phyloP scores from a whole-genome alignment of 2,797 vertebrate genomes.

The Gymnoscopelus braueri region DNA sequence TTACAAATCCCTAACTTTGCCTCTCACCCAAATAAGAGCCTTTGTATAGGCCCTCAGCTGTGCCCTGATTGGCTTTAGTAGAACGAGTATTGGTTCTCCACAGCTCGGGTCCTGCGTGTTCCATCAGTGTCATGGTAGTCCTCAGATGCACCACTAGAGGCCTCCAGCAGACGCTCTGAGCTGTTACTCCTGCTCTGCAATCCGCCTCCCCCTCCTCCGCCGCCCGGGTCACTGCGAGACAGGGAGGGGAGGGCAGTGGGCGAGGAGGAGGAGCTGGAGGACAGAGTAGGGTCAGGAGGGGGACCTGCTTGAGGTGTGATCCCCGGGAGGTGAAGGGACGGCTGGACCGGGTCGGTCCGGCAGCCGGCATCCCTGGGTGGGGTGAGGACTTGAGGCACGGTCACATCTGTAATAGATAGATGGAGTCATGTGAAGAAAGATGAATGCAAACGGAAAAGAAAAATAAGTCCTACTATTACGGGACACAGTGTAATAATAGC shows the following conservation, averaged over 20 bases:
- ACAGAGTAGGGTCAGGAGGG: slow-evolving; percentile 75
- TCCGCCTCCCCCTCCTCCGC: slow-evolving; percentile 67
- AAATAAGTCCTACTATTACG: slow-evolving; percentile 12
- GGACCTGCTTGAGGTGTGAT: slow-evolving; percentile 64
- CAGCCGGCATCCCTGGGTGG: slow-evolving; percentile 80
- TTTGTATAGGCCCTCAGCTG: background rate
- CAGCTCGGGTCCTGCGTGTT: slow-evolving; percentile 87
- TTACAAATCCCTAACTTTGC: slow-evolving; percentile 16
- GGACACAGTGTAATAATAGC: slow-evolving; percentile 8
- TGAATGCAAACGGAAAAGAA: background rate
- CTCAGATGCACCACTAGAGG: slow-evolving; percentile 76
- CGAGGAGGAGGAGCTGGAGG: slow-evolving; percentile 82
- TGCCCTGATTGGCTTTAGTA: slow-evolving; percentile 80
- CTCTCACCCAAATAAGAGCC: slow-evolving; percentile 23
- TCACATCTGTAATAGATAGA: slow-evolving; percentile 73
- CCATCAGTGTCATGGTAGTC: slow-evolving; percentile 91
- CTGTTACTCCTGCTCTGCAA: slow-evolving; percentile 91
- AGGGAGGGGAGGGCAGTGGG: slow-evolving; percentile 80
- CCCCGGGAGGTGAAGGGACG: slow-evolving; percentile 84
- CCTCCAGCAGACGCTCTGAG: slow-evolving; percentile 88
- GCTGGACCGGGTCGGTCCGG: slow-evolving; percentile 80
- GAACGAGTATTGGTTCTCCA: slow-evolving; percentile 99
- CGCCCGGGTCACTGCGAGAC: slow-evolving; percentile 84
- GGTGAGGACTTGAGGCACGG: slow-evolving; percentile 65
- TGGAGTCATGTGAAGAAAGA: slow-evolving; percentile 12